These are phyloP conservation scores for Lithophane leautieri DNA, from an alignment of 2,888 invertebrate species.

Conservation along the genomic window DNA sequence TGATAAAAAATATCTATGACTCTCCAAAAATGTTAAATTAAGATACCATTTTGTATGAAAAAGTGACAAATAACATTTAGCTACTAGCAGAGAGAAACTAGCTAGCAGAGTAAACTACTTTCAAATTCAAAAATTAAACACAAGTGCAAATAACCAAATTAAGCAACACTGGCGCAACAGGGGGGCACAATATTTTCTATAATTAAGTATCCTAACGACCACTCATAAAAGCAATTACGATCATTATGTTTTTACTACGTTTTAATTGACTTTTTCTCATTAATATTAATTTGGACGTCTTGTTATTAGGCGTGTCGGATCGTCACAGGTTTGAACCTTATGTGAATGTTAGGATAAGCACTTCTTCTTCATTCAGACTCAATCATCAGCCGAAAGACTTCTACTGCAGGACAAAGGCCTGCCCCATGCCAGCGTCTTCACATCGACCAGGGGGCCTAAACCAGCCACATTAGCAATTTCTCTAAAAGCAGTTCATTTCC, in stretches of 20 bases:
- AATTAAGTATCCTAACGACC: slow-evolving; percentile 58
- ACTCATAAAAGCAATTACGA: slow-evolving; percentile 63
- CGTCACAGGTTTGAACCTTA: background rate
- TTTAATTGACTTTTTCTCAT: slow-evolving; percentile 64
- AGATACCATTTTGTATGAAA: background rate
- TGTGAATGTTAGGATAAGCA: background rate
- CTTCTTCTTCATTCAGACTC: background rate
- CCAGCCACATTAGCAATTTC: too few species aligned
- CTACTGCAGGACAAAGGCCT: background rate
- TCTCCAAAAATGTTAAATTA: background rate
- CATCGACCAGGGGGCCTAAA: too few species aligned
- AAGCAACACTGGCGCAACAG: slow-evolving; percentile 43
- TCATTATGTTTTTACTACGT: slow-evolving; percentile 62
- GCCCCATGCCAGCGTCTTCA: too few species aligned
- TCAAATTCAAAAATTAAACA: slow-evolving; percentile 21
- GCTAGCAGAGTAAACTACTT: slow-evolving; percentile 23
- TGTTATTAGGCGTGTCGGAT: slow-evolving; percentile 19
- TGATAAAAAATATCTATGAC: too few species aligned
- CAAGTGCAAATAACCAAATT: slow-evolving; percentile 55
- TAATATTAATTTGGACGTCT: slow-evolving; percentile 48
- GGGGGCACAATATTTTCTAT: slow-evolving; percentile 58
- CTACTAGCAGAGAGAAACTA: slow-evolving; percentile 8
- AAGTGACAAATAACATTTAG: background rate
- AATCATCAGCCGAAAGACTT: background rate
- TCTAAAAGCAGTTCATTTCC: too few species aligned